Evolutionary conservation across 2,113 vertebrate species (phyloP), one percentile per base, ranked within the genome.

Genomic region (Bujurquina vittata): DNA sequence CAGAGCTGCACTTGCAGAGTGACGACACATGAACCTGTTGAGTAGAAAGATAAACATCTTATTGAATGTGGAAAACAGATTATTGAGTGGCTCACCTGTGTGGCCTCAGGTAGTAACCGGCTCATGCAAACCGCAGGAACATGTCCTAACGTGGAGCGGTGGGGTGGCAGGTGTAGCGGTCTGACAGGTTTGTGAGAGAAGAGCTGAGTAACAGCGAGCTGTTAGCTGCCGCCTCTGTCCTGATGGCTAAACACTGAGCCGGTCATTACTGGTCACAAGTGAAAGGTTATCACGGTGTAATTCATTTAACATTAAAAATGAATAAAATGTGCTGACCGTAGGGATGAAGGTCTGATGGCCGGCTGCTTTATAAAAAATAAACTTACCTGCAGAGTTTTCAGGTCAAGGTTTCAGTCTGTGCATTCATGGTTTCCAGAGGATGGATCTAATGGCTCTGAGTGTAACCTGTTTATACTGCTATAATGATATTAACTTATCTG

Each of bases 91-190:
- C 63, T 80, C 79, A 79, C 77, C 83, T 76, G 80, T 87, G 84
- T 37, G 72, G 58, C 87, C 79, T 73, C 23, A 20, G 87, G 91
- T 43, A 60, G 17, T 61, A 54, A 12, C 20, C 56, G 31, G 29
- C 35, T 52, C 20, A 0, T 43, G 23, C 12, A 74, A 84, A 79
- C 29, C 60, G 29, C 69, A 40, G 31, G 6, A 79, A 67, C 87
- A 3, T 79, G 88, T 65, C 12, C 20, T 4, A 67, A 74, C 84
- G 4, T 4, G 79, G 67, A 29, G 81, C 73, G 3, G 81, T 29
- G 59, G 52, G 52, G 72, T 2, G 10, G 79, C 89, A 86, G 89
- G 85, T 81, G 84, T 40, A 83, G 89, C 75, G 7, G 78, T 79
- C 75, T 20, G 81, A 85, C 91, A 3, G 84, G 85, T 91, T 87